phyloP scores from a whole-genome alignment of 2,113 vertebrate genomes.

The Antechinus stuartii region DNA sequence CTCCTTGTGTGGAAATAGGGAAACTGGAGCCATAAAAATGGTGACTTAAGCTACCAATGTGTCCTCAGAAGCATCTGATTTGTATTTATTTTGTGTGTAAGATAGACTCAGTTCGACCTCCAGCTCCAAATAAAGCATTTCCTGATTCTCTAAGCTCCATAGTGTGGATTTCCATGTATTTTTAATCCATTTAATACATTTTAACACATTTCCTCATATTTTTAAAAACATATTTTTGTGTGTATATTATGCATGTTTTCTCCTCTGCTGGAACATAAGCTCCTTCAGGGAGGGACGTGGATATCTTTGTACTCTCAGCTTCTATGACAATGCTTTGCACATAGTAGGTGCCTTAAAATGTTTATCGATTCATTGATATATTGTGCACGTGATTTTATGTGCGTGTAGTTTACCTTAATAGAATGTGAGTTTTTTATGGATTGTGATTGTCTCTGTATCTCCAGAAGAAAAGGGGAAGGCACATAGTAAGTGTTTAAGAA shows the following conservation, averaged over 20 bases:
- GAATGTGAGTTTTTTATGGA: neutral
- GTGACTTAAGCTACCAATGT: neutral
- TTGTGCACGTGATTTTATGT: neutral
- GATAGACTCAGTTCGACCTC: neutral
- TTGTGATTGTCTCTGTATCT: neutral
- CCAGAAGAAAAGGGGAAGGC: neutral
- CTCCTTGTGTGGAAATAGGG: neutral
- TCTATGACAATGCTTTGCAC: neutral
- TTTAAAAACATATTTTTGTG: neutral
- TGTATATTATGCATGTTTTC: neutral
- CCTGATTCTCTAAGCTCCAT: neutral
- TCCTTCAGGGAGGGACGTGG: neutral
- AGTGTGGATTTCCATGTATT: neutral
- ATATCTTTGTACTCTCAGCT: neutral
- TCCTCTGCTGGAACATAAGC: neutral
- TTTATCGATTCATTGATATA: no score
- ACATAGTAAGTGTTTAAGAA: neutral
- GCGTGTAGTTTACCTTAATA: neutral
- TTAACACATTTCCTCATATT: neutral
- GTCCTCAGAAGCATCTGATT: neutral
- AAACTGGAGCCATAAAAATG: neutral
- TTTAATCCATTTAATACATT: no score
- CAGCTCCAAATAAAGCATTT: neutral
- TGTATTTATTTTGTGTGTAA: neutral
- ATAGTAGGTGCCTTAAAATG: no score